Conservation (phyloP, 2,888 invertebrate genomes). For the Lochmaea crataegi region DNA sequence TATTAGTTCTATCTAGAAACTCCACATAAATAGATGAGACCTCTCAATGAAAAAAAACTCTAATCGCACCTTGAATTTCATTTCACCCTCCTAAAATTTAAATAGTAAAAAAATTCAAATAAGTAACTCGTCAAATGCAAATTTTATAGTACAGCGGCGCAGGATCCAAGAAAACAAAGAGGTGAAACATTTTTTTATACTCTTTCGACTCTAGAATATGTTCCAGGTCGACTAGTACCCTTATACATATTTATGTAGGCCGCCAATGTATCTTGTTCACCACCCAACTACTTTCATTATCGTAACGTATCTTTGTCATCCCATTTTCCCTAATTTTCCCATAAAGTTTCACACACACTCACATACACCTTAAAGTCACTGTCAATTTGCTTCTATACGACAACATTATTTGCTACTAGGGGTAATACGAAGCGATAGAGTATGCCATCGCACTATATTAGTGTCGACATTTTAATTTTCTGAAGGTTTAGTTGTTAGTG, state of each 20-base stretch:
- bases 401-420: slow-evolving; percentile 26
- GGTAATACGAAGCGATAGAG: slow-evolving; percentile 32
- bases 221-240: not conserved
- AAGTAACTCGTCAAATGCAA: slow-evolving; percentile 19
- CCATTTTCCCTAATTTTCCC: slow-evolving; percentile 33
- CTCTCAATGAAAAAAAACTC: not conserved
- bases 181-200: not conserved
- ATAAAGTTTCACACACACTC: slow-evolving; percentile 29
- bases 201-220: too few species aligned
- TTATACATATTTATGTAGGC: not conserved
- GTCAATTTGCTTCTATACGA: slow-evolving; percentile 34
- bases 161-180: not conserved
- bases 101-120: slow-evolving; percentile 17
- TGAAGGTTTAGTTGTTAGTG: slow-evolving; percentile 24
- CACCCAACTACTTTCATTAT: slow-evolving; percentile 14
- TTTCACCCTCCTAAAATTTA: slow-evolving; percentile 19
- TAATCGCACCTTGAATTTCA: not conserved
- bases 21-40: not conserved
- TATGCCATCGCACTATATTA: slow-evolving; percentile 21
- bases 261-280: slow-evolving; percentile 14
- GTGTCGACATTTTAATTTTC: slow-evolving; percentile 36
- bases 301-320: slow-evolving; percentile 11
- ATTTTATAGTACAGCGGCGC: not conserved
- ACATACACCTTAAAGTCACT: slow-evolving; percentile 37
- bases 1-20: not conserved